These are phyloP conservation scores for Amblyjoppa proteus DNA, from an alignment of 2,888 invertebrate species.

Conservation along the genomic window DNA sequence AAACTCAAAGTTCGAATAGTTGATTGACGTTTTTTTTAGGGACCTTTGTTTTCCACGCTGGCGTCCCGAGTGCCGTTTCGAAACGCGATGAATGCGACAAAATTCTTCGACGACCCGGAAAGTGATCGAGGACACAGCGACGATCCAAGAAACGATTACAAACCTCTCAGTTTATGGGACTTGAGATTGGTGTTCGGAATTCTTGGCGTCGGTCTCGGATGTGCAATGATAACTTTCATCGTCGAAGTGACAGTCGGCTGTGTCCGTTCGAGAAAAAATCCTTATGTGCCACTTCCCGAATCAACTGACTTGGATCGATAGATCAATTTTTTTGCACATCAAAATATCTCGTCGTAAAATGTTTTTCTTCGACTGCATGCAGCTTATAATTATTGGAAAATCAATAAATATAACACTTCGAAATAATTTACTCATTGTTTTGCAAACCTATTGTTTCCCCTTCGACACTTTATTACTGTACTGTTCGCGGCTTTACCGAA, in stretches of 20 bases:
- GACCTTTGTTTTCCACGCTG: not conserved
- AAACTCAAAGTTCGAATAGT: not conserved
- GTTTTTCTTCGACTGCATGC: no score
- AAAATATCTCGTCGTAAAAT: not conserved
- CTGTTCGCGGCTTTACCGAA: not conserved
- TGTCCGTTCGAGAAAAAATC: not conserved
- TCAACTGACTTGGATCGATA: no score
- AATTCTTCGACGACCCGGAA: not conserved
- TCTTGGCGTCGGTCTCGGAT: constrained; percentile 12
- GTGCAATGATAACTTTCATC: not conserved
- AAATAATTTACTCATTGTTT: no score
- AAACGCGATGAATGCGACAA: not conserved
- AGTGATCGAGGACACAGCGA: not conserved
- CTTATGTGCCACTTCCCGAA: no score
- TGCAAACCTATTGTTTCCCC: no score
- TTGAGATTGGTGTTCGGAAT: constrained; percentile 5
- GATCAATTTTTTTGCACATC: no score
- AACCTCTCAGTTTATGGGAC: not conserved
- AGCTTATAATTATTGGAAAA: no score
- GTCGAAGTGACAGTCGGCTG: not conserved
- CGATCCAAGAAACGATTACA: not conserved
- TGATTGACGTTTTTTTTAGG: not conserved
- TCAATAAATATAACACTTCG: no score
- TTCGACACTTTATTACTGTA: not conserved
- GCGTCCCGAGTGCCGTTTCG: not conserved